Percentiles rank a stretch among this genome's conserved stretches.
phyloP scores from a whole-genome alignment of 2,888 invertebrate genomes.

The Brachypalpus laphriformis region DNA sequence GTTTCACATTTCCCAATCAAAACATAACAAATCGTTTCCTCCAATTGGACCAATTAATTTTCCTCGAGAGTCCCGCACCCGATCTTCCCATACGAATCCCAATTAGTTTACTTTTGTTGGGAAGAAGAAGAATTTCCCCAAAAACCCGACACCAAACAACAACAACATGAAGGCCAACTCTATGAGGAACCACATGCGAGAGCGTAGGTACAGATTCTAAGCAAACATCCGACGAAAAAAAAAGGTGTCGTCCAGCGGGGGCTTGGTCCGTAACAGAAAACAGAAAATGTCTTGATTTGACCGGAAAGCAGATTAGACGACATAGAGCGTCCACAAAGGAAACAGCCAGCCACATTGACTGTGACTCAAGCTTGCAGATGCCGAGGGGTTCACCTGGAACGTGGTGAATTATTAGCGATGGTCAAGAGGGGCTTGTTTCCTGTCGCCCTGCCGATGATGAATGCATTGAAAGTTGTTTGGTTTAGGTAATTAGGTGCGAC shows the following conservation, averaged over 20 bases:
- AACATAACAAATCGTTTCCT: constrained; percentile 64
- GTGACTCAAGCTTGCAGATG: not conserved
- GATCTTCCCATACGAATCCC: constrained; percentile 38
- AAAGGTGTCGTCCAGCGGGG: constrained; percentile 17
- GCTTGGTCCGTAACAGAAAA: constrained; percentile 11
- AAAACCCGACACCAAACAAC: constrained; percentile 8
- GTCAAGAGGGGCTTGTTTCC: constrained; percentile 13
- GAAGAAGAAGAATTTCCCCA: not conserved
- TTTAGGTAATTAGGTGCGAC: constrained; percentile 36
- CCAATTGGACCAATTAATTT: constrained; percentile 67
- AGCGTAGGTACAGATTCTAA: constrained; percentile 10
- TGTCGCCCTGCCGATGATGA: not conserved
- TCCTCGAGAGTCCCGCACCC: constrained; percentile 7
- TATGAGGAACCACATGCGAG: not conserved
- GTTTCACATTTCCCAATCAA: constrained; percentile 66
- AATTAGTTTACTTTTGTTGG: constrained; percentile 35
- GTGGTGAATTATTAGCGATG: not conserved
- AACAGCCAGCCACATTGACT: not conserved
- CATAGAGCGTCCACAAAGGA: not conserved
- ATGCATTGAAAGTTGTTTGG: not conserved
- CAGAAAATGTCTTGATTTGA: constrained; percentile 50
- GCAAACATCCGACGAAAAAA: constrained; percentile 27
- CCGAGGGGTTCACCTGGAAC: not conserved
- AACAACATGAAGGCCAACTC: no score
- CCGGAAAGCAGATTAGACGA: constrained; percentile 43